Conservation (phyloP, 2,888 invertebrate species). For the Phania funesta region DNA sequence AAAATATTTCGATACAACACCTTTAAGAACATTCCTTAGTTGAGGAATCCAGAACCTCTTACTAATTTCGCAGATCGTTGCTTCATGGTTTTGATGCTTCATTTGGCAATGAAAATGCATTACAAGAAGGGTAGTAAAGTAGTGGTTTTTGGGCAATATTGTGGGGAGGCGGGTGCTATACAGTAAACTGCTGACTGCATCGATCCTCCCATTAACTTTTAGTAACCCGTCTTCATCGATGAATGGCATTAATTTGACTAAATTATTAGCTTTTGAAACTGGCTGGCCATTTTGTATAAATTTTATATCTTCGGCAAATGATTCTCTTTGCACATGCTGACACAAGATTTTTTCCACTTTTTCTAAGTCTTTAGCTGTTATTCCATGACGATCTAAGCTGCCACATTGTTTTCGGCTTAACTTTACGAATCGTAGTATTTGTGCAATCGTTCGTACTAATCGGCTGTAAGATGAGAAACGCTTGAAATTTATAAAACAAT, state of each 20-base stretch:
- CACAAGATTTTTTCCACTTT: background rate
- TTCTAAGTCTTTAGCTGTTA: background rate
- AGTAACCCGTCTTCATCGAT: background rate
- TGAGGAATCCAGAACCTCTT: constrained; percentile 1
- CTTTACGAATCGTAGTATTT: background rate
- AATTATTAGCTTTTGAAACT: background rate
- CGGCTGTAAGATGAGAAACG: no score
- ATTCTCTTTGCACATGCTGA: background rate
- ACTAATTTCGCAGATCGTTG: background rate
- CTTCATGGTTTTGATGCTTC: constrained; percentile 2
- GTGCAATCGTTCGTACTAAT: no score
- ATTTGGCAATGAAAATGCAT: background rate
- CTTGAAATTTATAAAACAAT: no score
- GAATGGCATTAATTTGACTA: background rate
- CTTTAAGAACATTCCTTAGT: background rate
- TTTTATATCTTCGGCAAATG: background rate
- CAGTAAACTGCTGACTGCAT: background rate
- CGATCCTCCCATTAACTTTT: background rate
- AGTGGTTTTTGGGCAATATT: background rate
- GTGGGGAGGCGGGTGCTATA: background rate
- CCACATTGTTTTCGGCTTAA: background rate
- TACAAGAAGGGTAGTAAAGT: background rate
- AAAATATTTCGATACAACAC: no score
- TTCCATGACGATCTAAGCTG: background rate
- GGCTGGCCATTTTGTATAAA: background rate